Evolutionary conservation across 2,113 vertebrate species (phyloP), one percentile per base, ranked within the genome.

Genomic region (Sinosuthora webbiana): DNA sequence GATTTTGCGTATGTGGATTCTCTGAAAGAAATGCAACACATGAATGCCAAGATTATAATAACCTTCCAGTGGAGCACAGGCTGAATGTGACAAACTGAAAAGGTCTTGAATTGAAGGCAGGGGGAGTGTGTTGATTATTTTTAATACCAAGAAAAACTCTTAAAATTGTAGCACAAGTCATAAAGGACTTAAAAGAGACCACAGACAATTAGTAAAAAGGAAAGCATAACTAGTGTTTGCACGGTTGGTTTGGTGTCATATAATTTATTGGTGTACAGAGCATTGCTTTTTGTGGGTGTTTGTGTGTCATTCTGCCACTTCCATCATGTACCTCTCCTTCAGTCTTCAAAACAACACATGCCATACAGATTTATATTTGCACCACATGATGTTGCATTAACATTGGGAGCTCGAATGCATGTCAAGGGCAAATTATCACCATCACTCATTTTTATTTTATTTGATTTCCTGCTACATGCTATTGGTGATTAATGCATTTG

Each of bases 401-500:
- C 85, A 44, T 28, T 42, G 47, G n/a, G 75, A 93, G 83, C 80
- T 84, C 59, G 33, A 47, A 57, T 93, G 94, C 90, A 94, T 95
- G 94, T 87, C 71, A 28, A 74, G 56, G 86, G 62, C 86, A 62
- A 96, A 93, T 95, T 93, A 83, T 87, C 55, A 0, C 78, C 83
- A 41, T 88, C 63, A 56, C 93, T 94, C 77, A 63, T 47, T 95
- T 93, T 96, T 77, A 78, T 94, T 97, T 97, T 4, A 90, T 95
- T 94, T 88, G 35, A 93, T 93, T 95, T 92, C 86, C 69, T 95
- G 92, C 95, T 95, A 90, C 44, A 20, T 82, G 91, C 80, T 87
- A 15, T 92, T 93, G 83, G 86, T 85, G 82, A 95, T 95, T 94
- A 89, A 93, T 95, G 90, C 93, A 75, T 95, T 75, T 95, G 69